A percentile compares a stretch with the other conserved stretches of the same genome.
These are phyloP conservation scores for Crotalus horridus DNA, from an alignment of 2,113 vertebrate species.

Conservation along the genomic window DNA sequence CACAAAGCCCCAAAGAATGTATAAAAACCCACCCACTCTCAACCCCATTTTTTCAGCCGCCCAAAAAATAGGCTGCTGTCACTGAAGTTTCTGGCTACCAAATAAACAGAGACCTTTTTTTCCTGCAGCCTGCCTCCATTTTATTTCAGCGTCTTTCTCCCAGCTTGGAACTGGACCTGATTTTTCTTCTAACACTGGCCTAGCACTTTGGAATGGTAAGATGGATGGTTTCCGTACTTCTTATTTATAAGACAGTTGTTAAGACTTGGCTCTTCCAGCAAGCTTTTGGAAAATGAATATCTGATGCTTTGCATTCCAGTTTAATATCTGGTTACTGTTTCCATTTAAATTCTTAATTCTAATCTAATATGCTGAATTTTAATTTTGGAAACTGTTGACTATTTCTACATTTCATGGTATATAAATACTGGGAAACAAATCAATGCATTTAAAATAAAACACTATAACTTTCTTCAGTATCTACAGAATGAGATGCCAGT, in stretches of 20 bases:
- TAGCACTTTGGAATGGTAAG: background rate
- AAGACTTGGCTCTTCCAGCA: background rate
- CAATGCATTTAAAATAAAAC: background rate
- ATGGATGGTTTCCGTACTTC: background rate
- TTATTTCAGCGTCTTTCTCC: no score
- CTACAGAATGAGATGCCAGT: background rate
- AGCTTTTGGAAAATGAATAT: background rate
- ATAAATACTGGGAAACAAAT: background rate
- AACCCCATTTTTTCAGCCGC: no score
- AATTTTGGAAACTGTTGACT: background rate
- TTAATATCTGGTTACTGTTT: background rate
- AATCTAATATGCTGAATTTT: background rate
- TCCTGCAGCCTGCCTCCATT: no score
- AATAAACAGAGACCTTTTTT: no score
- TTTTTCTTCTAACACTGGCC: background rate
- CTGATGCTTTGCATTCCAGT: background rate
- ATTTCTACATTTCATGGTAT: background rate
- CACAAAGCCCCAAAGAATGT: no score
- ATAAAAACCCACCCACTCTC: no score
- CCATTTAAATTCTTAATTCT: background rate
- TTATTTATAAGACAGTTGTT: background rate
- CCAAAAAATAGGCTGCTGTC: no score
- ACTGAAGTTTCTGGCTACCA: no score
- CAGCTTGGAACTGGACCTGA: no score
- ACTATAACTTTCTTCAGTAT: background rate